A percentile compares a stretch with the other conserved stretches of the same genome.
Conservation (phyloP, 2,113 vertebrate species). For the Microtus oregoni region DNA sequence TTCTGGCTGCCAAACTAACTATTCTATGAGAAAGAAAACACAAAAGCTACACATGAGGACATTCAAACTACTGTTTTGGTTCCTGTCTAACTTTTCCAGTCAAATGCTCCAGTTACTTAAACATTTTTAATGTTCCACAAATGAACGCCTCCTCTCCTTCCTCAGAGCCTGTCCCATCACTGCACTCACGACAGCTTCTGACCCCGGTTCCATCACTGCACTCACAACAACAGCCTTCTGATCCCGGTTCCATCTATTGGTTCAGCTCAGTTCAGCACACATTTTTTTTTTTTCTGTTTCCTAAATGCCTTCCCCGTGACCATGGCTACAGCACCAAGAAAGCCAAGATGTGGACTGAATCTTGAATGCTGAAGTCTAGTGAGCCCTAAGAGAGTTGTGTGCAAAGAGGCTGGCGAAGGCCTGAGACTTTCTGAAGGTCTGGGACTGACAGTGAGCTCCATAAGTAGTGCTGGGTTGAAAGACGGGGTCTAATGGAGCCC, state of each 20-base stretch:
- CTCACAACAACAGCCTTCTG: not conserved
- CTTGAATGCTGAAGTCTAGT: not conserved
- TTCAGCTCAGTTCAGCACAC: constrained; percentile 9
- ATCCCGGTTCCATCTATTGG: not conserved
- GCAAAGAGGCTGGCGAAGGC: not conserved
- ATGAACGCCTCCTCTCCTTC: not conserved
- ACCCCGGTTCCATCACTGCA: not conserved
- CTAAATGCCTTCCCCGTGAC: not conserved
- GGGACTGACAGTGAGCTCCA: not conserved
- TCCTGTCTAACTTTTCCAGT: not conserved
- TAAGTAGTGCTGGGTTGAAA: not conserved
- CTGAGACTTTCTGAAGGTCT: not conserved
- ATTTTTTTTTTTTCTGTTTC: not conserved
- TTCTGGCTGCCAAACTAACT: not conserved
- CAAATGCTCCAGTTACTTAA: not conserved
- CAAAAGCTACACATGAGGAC: not conserved
- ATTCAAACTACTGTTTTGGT: not conserved
- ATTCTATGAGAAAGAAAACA: not conserved
- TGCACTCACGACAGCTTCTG: not conserved
- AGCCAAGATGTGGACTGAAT: not conserved
- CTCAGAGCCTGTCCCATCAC: not conserved
- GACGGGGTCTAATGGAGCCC: not conserved
- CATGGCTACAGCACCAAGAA: not conserved
- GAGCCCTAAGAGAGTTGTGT: not conserved
- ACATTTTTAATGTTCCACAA: not conserved